Base-by-base conservation (phyloP, 2,797 vertebrate species). In the Coreius guichenoti region DNA sequence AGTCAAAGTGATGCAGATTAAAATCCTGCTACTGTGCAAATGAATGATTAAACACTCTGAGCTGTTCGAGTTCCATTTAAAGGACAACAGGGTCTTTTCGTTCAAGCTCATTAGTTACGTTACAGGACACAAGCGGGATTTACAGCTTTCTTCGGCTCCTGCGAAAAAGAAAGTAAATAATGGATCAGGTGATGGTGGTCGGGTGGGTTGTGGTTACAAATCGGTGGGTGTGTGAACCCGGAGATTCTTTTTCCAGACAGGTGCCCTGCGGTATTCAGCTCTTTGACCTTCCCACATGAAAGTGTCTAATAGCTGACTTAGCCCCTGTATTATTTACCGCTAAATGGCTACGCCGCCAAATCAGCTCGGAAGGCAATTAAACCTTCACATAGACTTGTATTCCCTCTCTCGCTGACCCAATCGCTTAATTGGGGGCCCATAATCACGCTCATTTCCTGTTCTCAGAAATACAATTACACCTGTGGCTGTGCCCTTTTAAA, bases 381-480 rank as follows among this genome's bases (percentile, higher is more conserved):
- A 85, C 51, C 39, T 45, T 56, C 73, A 77, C 73, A 68, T 29
- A 63, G 79, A 47, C 26, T 67, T 1, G 2, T 21, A 67, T 49
- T 72, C 82, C 72, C 83, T 87, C 69, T 80, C 80, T 83, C 43
- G 17, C 67, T 86, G 82, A 85, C 87, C 80, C 81, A 82, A 70
- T 83, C 84, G 78, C 85, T 88, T 88, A 87, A 87, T 67, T 76
- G 65, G 81, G 85, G 51, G 61, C 72, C 86, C 76, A 77, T 89
- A 88, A 90, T 88, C 67, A 78, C 79, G 56, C 85, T 87, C 83
- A 86, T 89, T 89, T 87, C 76, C 87, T 89, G 80, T 69, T 86
- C 82, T 82, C 81, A 85, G 86, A 85, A 83, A 84, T 72, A 85
- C 86, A 87, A 87, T 90, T 88, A 88, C 84, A 87, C 56, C 77